Conservation (phyloP, 2,113 vertebrate genomes). For the Stercorarius parasiticus region DNA sequence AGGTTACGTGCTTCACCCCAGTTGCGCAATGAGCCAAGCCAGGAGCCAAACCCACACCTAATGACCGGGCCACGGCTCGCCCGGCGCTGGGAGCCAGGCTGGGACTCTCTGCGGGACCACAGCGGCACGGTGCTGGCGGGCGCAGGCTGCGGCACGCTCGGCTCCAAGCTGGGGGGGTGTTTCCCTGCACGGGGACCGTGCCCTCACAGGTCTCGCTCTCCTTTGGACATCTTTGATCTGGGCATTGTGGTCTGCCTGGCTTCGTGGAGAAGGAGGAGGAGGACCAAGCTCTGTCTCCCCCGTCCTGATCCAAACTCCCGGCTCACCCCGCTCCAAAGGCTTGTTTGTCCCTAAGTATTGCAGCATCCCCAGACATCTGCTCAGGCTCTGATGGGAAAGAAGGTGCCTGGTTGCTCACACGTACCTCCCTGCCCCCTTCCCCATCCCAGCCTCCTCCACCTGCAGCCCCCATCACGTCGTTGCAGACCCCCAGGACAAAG, state of each 20-base stretch:
- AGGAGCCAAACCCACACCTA: neutral
- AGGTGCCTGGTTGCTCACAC: fast-evolving
- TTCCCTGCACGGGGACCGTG: fast-evolving
- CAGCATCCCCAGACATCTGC: neutral
- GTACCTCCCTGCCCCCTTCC: neutral
- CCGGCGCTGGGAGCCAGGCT: fast-evolving
- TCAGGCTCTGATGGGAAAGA: neutral
- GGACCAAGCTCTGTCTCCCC: neutral
- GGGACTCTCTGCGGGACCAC: neutral
- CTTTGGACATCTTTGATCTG: neutral
- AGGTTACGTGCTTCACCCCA: neutral
- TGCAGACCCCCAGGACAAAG: neutral
- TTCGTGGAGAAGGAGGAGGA: fast-evolving
- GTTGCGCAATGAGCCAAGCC: neutral
- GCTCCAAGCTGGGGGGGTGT: neutral
- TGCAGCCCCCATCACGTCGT: neutral
- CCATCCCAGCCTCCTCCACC: neutral
- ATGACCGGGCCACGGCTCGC: neutral
- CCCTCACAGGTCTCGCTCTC: neutral
- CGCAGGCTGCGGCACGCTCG: neutral
- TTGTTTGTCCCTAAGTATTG: neutral
- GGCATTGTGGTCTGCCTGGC: neutral
- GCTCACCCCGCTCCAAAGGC: neutral
- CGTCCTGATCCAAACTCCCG: neutral
- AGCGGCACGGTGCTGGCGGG: fast-evolving